Evolutionary conservation across 2,888 invertebrate genomes (phyloP).

Genomic region (Perithous albicinctus): DNA sequence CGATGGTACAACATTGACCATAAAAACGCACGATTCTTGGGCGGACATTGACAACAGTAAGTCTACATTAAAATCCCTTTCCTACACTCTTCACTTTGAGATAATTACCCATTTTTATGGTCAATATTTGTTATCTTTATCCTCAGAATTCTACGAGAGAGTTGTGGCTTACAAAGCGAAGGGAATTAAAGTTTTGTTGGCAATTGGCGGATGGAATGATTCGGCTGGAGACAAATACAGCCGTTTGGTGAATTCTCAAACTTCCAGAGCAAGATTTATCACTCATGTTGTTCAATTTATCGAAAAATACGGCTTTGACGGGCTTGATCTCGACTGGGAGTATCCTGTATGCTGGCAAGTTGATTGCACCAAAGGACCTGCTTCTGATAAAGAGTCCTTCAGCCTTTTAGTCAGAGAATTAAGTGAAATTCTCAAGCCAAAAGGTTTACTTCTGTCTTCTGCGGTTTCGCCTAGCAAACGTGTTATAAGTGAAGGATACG

Average conservation of each 20-base stretch:
- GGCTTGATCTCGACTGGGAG: slow-evolving; percentile 97
- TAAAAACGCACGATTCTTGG: slow-evolving; percentile 95
- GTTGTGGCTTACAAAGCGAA: slow-evolving; percentile 90
- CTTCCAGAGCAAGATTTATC: slow-evolving; percentile 90
- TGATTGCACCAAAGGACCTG: slow-evolving; percentile 93
- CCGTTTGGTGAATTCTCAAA: slow-evolving; percentile 90
- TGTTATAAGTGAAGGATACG: slow-evolving; percentile 94
- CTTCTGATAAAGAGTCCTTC: slow-evolving; percentile 93
- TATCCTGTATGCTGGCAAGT: slow-evolving; percentile 96
- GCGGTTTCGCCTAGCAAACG: slow-evolving; percentile 94
- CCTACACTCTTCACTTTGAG: neutral
- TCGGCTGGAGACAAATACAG: slow-evolving; percentile 96
- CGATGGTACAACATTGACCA: slow-evolving; percentile 90
- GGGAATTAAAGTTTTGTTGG: slow-evolving; percentile 93
- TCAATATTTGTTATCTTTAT: slow-evolving; percentile 20
- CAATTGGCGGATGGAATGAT: slow-evolving; percentile 98
- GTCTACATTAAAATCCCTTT: slow-evolving; percentile 75
- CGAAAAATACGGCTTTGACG: slow-evolving; percentile 93
- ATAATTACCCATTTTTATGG: neutral
- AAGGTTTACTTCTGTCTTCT: slow-evolving; percentile 91
- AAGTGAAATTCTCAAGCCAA: slow-evolving; percentile 89
- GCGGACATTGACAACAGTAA: slow-evolving; percentile 95
- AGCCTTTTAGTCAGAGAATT: slow-evolving; percentile 91
- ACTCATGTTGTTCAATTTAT: slow-evolving; percentile 92
- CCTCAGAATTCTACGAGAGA: slow-evolving; percentile 93